A percentile compares a stretch with the other conserved stretches of the same genome.
phyloP scores from a whole-genome alignment of 2,888 invertebrate genomes.

The Bedellia somnulentella region DNA sequence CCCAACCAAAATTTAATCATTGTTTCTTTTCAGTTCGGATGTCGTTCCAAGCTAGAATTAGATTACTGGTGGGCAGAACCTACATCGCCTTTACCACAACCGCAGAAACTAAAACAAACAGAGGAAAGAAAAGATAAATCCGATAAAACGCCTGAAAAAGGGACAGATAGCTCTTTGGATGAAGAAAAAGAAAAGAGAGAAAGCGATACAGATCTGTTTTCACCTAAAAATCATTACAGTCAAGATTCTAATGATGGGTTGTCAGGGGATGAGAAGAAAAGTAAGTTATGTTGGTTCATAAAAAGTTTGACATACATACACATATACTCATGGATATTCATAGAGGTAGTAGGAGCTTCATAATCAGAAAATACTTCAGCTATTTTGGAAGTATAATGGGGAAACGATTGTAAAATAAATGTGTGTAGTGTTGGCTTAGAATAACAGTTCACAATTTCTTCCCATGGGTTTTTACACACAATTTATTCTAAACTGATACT shows the following conservation, averaged over 20 bases:
- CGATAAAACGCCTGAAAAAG: slow-evolving; percentile 24
- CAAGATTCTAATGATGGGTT: slow-evolving; percentile 51
- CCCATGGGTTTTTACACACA: too few relatives aligned
- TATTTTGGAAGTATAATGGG: too few relatives aligned
- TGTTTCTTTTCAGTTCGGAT: slow-evolving; percentile 71
- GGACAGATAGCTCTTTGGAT: slow-evolving; percentile 24
- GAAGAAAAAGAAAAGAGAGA: slow-evolving; percentile 28
- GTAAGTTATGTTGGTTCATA: slow-evolving; percentile 15
- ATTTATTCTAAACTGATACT: too few relatives aligned
- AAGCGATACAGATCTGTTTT: slow-evolving; percentile 36
- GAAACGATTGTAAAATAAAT: too few relatives aligned
- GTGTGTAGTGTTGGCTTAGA: too few relatives aligned
- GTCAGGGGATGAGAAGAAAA: slow-evolving; percentile 46
- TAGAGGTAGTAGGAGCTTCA: too few relatives aligned
- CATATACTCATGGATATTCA: too few relatives aligned
- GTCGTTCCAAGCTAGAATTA: slow-evolving; percentile 71
- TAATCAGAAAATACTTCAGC: too few relatives aligned
- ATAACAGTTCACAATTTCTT: too few relatives aligned
- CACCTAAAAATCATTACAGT: slow-evolving; percentile 36
- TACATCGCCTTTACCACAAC: slow-evolving; percentile 31
- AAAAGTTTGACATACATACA: not conserved
- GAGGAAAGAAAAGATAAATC: slow-evolving; percentile 3
- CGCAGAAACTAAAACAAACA: slow-evolving; percentile 9
- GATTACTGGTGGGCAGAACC: slow-evolving; percentile 80
- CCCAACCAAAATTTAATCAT: too few relatives aligned